A percentile compares a stretch with the other conserved stretches of the same genome.
phyloP scores from a whole-genome alignment of 2,113 vertebrate genomes.

The Corvus moneduloides region DNA sequence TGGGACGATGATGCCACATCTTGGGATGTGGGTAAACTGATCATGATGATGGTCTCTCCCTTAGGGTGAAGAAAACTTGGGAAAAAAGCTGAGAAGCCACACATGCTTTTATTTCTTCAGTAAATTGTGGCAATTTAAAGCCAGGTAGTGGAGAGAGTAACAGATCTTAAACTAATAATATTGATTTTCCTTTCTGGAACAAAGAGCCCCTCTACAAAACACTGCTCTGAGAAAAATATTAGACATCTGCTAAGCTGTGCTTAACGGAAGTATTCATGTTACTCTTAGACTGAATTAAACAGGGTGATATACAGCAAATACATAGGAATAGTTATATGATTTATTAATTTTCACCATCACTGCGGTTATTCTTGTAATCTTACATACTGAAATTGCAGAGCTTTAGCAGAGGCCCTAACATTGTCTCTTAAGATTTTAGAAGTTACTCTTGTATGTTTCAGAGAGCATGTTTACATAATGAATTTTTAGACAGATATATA shows the following conservation, averaged over 20 bases:
- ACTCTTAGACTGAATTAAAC: neutral
- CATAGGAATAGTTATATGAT: neutral
- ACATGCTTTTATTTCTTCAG: neutral
- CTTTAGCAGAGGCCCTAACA: neutral
- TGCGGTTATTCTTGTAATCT: neutral
- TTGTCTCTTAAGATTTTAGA: neutral
- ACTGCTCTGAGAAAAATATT: neutral
- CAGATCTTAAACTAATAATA: neutral
- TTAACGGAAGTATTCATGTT: neutral
- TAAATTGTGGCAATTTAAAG: neutral
- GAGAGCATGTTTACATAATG: neutral
- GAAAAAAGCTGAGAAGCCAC: neutral
- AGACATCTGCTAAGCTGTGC: neutral
- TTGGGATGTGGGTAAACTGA: neutral
- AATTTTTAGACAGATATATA: neutral
- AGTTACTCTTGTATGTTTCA: neutral
- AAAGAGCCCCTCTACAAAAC: neutral
- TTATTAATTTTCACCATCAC: neutral
- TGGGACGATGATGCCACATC: neutral
- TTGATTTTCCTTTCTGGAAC: neutral
- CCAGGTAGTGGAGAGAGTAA: neutral
- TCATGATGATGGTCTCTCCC: neutral
- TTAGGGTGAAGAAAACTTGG: neutral
- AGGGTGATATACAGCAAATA: neutral
- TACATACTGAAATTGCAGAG: neutral